phyloP scores from a whole-genome alignment of 2,797 vertebrate species.

The Sphenopsis melanotis region DNA sequence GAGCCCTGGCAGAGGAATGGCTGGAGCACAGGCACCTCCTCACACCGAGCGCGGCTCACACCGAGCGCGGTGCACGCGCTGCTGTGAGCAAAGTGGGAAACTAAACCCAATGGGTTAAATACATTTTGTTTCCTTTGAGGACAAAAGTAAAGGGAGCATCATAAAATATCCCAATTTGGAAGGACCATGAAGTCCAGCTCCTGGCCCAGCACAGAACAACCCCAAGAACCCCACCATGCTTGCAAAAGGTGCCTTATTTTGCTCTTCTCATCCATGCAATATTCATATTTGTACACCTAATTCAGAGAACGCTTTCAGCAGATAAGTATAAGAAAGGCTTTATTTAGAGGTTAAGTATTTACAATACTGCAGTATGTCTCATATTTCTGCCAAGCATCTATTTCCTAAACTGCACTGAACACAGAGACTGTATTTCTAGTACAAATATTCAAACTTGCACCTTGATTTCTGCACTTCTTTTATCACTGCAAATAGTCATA shows the following conservation, averaged over 20 bases:
- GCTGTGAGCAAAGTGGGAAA: neutral
- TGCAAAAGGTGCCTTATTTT: neutral
- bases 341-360: neutral
- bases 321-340: neutral
- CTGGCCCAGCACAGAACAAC: neutral
- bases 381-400: neutral
- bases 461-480: neutral
- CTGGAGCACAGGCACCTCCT: neutral
- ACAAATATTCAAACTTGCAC: neutral
- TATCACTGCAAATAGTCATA: neutral
- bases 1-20: neutral
- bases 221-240: neutral
- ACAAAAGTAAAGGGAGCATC: neutral
- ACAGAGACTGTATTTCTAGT: neutral
- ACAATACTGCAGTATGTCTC: neutral
- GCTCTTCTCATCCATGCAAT: neutral
- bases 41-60: accelerated
- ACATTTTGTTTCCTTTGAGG: neutral
- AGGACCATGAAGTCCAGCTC: neutral
- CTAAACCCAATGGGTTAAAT: accelerated
- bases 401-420: neutral
- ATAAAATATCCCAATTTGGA: neutral
- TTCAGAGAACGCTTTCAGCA: neutral
- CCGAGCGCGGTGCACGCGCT: accelerated
- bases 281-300: neutral